Percentiles rank a stretch among this genome's conserved stretches.
These are phyloP conservation scores for Gobionotothen gibberifrons DNA, from an alignment of 2,797 vertebrate genomes.

Conservation along the genomic window DNA sequence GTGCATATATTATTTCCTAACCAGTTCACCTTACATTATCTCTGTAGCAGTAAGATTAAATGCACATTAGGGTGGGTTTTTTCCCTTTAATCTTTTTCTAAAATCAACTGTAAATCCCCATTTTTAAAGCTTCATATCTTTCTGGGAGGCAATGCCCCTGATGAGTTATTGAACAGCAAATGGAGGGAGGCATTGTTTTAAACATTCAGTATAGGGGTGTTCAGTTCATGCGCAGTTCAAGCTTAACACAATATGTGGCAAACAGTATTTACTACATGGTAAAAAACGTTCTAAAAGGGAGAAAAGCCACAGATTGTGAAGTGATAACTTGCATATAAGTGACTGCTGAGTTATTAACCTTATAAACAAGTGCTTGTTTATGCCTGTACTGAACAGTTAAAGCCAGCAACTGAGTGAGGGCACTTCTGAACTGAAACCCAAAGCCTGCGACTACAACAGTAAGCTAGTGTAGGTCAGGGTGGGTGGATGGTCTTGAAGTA, in stretches of 20 bases:
- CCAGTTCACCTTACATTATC: too few species aligned
- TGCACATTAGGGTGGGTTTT: too few species aligned
- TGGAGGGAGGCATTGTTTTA: too few species aligned
- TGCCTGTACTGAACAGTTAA: conserved; percentile 1
- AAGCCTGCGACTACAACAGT: background rate
- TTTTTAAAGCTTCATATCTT: too few species aligned
- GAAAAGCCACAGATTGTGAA: background rate
- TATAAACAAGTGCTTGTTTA: background rate
- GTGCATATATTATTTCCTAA: too few species aligned
- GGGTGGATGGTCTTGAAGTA: background rate
- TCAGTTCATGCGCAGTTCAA: background rate
- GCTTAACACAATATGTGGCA: background rate
- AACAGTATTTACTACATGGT: background rate
- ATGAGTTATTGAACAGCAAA: too few species aligned
- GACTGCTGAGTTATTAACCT: conserved; percentile 7
- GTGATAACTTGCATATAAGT: conserved; percentile 2
- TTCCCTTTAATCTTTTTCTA: too few species aligned
- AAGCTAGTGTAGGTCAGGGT: background rate
- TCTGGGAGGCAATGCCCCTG: too few species aligned
- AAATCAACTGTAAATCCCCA: too few species aligned
- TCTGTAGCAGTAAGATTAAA: too few species aligned
- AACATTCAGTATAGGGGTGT: background rate
- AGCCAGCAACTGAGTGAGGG: background rate
- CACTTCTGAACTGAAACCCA: background rate
- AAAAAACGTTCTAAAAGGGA: conserved; percentile 8